These are phyloP conservation scores for Orchesellides sinensis DNA, from an alignment of 2,888 invertebrate species.

Conservation along the genomic window DNA sequence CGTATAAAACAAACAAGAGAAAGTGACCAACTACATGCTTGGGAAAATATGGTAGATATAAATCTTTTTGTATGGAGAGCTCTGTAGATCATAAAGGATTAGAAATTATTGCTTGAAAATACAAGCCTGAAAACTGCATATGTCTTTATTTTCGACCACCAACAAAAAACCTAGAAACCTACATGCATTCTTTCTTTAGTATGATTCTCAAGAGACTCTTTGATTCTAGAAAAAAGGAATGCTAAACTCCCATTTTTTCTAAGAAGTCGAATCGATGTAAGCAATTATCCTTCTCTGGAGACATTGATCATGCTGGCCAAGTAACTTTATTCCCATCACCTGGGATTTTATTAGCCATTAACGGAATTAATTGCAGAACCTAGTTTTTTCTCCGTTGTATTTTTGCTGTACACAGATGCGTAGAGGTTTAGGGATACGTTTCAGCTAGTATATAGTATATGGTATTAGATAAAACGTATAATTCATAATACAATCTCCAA, in stretches of 20 bases:
- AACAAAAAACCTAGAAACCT: constrained; percentile 38
- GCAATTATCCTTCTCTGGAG: constrained; percentile 61
- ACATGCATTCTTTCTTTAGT: constrained; percentile 1
- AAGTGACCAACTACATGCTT: too few species aligned
- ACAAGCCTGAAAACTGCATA: too few species aligned
- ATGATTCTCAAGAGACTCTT: constrained; percentile 22
- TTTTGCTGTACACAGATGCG: too few species aligned
- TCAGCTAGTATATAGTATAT: too few species aligned
- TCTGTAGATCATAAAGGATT: not conserved
- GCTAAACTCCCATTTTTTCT: constrained; percentile 4
- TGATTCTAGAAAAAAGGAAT: constrained; percentile 14
- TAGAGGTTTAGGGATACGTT: too few species aligned
- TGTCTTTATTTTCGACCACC: not conserved
- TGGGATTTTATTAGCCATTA: constrained; percentile 63
- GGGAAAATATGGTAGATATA: too few species aligned
- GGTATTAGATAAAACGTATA: too few species aligned
- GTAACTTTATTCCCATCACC: constrained; percentile 53
- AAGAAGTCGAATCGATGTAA: constrained; percentile 27
- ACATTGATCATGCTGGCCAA: constrained; percentile 51
- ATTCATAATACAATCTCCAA: too few species aligned
- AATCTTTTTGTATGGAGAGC: not conserved
- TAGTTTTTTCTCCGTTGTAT: constrained; percentile 28
- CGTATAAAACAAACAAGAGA: too few species aligned
- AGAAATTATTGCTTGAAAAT: too few species aligned
- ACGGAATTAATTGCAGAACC: constrained; percentile 63